These are phyloP conservation scores for Lutraria lutraria DNA, from an alignment of 2,888 invertebrate species.

Conservation along the genomic window DNA sequence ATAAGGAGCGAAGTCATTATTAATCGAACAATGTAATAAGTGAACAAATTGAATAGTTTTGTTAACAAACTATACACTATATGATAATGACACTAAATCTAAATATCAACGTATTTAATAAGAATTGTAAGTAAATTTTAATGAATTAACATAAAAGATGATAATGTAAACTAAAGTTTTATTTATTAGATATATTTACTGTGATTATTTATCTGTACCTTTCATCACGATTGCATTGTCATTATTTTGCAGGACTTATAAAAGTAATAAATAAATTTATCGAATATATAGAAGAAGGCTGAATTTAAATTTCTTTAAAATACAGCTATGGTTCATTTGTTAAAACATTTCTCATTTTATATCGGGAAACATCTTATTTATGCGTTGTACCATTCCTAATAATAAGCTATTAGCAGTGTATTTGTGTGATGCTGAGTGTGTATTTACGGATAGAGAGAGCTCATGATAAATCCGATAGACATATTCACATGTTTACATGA, in stretches of 20 bases:
- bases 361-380: background rate
- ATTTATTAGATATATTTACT: background rate
- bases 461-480: background rate
- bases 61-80: background rate
- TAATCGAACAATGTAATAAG: background rate
- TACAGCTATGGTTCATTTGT: too few species aligned
- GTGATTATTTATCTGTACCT: background rate
- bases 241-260: too few species aligned
- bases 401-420: background rate
- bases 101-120: background rate
- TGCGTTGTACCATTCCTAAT: background rate
- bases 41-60: background rate
- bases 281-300: too few species aligned
- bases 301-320: too few species aligned
- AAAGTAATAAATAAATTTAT: too few species aligned
- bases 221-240: background rate
- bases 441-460: background rate
- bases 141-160: background rate
- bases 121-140: conserved; percentile 11
- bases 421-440: background rate
- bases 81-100: background rate
- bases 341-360: too few species aligned
- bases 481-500: background rate
- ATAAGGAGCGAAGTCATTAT: background rate
- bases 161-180: background rate